Conservation (phyloP, 2,797 vertebrate species). For the Hydrophis major region DNA sequence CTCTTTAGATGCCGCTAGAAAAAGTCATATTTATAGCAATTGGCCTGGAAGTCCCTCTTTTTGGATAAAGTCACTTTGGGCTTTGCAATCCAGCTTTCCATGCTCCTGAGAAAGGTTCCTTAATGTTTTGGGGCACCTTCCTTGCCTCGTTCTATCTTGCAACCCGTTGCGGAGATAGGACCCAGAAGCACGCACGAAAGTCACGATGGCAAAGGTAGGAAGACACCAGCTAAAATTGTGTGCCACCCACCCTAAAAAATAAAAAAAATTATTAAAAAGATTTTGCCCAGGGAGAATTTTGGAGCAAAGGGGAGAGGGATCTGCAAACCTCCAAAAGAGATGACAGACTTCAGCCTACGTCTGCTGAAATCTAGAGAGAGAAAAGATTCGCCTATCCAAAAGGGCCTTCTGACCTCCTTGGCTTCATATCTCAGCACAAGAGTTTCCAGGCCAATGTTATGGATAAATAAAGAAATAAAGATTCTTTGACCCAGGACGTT, state of each 20-base stretch:
- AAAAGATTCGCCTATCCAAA: not conserved
- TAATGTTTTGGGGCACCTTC: not conserved
- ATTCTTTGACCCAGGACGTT: not conserved
- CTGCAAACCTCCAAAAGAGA: not conserved
- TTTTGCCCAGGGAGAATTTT: not conserved
- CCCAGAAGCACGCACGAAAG: not conserved
- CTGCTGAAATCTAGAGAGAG: not conserved
- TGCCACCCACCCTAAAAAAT: not conserved
- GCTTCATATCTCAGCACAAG: not conserved
- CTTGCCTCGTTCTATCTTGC: not conserved
- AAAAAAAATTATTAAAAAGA: not conserved
- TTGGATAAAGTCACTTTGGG: not conserved
- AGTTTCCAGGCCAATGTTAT: not conserved
- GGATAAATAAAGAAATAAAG: not conserved
- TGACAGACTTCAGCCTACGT: not conserved
- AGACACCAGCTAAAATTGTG: not conserved
- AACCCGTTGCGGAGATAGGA: not conserved
- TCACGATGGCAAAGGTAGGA: not conserved
- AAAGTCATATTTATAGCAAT: not conserved
- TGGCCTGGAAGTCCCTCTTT: not conserved
- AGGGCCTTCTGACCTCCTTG: rapidly evolving
- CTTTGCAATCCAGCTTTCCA: not conserved
- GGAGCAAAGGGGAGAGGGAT: not conserved
- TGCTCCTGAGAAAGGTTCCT: not conserved
- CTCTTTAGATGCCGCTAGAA: not conserved